These are phyloP conservation scores for Ischnus inquisitorius DNA, from an alignment of 2,888 invertebrate species.

Conservation along the genomic window DNA sequence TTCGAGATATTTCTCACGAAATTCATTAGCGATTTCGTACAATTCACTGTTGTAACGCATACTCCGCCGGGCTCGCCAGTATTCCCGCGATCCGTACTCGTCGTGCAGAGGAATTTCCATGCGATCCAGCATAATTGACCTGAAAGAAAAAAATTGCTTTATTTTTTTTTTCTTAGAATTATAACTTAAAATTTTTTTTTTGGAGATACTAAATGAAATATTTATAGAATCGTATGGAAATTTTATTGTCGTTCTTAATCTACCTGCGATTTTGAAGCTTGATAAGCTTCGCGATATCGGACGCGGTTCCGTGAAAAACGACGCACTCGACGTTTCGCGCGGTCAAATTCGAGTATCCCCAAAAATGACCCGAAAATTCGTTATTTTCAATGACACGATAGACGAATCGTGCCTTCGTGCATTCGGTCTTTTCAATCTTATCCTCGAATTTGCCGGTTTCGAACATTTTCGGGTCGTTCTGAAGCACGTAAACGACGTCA, in stretches of 20 bases:
- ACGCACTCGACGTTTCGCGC: constrained; percentile 91
- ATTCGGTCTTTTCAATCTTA: constrained; percentile 90
- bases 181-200: background rate
- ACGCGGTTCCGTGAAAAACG: constrained; percentile 93
- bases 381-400: constrained; percentile 83
- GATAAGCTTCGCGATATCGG: constrained; percentile 89
- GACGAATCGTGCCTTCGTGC: constrained; percentile 79
- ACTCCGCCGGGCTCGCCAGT: constrained; percentile 95
- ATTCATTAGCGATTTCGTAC: constrained; percentile 89
- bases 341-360: constrained; percentile 91
- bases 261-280: constrained; percentile 85
- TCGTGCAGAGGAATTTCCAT: constrained; percentile 96
- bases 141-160: constrained; percentile 79
- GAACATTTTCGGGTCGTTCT: constrained; percentile 95
- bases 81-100: constrained; percentile 92
- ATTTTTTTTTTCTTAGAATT: background rate
- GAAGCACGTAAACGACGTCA: constrained; percentile 92
- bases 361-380: constrained; percentile 87
- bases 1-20: constrained; percentile 88
- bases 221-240: constrained; percentile 17
- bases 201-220: background rate
- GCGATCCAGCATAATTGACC: constrained; percentile 90
- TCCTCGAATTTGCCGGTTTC: constrained; percentile 93
- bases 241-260: background rate
- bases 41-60: constrained; percentile 94